phyloP scores from a whole-genome alignment of 2,797 vertebrate species.

The Numenius phaeopus region DNA sequence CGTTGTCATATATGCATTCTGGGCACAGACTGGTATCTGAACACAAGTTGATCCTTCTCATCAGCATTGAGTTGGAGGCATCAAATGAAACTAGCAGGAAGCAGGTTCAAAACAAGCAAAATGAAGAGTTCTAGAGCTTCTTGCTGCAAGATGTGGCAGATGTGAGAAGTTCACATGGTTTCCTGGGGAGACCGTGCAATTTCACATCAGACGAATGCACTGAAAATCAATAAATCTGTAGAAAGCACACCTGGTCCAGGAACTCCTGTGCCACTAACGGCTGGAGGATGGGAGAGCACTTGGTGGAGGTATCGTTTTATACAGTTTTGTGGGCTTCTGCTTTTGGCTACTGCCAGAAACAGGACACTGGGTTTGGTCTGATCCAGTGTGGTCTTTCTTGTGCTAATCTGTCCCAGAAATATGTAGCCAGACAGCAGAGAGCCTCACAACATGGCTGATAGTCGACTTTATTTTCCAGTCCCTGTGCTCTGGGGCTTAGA shows the following conservation, averaged over 20 bases:
- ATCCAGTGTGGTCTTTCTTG: neutral
- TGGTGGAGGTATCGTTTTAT: neutral
- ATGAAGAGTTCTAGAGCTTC: neutral
- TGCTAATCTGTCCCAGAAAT: constrained; percentile 32
- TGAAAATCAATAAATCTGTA: neutral
- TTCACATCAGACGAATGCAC: neutral
- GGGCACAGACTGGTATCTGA: neutral
- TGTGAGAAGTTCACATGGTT: neutral
- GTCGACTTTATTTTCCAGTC: constrained; percentile 35
- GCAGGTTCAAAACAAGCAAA: neutral
- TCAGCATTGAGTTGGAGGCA: neutral
- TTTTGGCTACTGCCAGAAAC: constrained; percentile 10
- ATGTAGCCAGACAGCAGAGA: neutral
- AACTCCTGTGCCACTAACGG: neutral
- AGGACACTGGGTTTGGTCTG: neutral
- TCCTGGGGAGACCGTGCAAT: neutral
- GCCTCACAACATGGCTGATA: neutral
- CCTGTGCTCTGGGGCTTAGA: neutral
- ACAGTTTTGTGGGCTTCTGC: neutral
- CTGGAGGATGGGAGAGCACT: neutral
- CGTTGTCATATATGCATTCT: neutral
- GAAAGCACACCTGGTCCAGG: neutral
- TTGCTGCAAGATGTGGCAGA: neutral
- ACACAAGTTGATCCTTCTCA: neutral
- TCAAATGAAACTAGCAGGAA: neutral